A percentile compares a stretch with the other conserved stretches of the same genome.
Evolutionary conservation across 2,888 invertebrate genomes (phyloP).

Genomic region (Tetropium fuscum): DNA sequence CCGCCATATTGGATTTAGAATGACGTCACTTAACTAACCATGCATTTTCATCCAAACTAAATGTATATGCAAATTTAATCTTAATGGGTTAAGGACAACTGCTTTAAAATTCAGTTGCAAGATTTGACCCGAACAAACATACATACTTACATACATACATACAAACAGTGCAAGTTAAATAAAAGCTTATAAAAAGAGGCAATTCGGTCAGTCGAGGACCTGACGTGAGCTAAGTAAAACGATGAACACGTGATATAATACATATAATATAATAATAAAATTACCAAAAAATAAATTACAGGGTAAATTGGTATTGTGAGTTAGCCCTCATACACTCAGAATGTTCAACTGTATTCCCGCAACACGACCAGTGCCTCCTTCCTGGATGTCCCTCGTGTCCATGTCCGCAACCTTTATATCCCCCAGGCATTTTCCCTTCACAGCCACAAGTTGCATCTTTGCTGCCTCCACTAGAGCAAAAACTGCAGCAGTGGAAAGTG

Average conservation of each 20-base stretch:
- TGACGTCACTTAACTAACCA: too few relatives aligned
- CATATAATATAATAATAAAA: slow-evolving; percentile 7
- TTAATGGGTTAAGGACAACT: too few relatives aligned
- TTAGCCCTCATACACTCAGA: slow-evolving; percentile 71
- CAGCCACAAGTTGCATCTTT: slow-evolving; percentile 79
- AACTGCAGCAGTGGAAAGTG: slow-evolving; percentile 83
- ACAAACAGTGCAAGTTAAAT: too few relatives aligned
- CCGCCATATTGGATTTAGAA: too few relatives aligned
- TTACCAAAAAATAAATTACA: slow-evolving; percentile 56
- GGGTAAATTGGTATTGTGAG: slow-evolving; percentile 70
- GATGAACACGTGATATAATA: neutral
- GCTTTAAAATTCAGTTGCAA: too few relatives aligned
- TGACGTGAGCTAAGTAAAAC: neutral
- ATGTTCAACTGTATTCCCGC: slow-evolving; percentile 74
- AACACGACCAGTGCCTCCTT: slow-evolving; percentile 86
- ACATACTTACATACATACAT: too few relatives aligned
- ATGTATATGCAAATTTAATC: too few relatives aligned
- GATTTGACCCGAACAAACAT: too few relatives aligned
- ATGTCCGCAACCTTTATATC: slow-evolving; percentile 84
- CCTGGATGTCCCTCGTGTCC: slow-evolving; percentile 86
- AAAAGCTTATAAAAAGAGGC: too few relatives aligned
- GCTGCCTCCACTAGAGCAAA: slow-evolving; percentile 83
- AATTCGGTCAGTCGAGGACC: neutral
- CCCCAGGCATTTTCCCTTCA: slow-evolving; percentile 80
- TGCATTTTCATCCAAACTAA: too few relatives aligned